Percentiles rank a stretch among this genome's conserved stretches.
Evolutionary conservation across 2,888 invertebrate species (phyloP).

Genomic region (Hanleya hanleyi): DNA sequence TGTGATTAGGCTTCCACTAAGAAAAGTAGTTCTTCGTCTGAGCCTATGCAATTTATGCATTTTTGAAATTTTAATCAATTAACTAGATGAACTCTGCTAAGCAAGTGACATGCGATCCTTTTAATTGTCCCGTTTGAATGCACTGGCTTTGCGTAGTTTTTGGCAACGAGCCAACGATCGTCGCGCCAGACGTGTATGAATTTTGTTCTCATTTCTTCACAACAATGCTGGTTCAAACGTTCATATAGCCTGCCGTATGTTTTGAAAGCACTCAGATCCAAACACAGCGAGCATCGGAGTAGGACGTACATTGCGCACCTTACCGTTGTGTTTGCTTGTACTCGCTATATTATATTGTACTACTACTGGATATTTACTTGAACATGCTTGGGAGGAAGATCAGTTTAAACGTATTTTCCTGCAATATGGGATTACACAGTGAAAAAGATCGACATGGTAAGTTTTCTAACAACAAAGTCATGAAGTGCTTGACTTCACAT

Average conservation of each 20-base stretch:
- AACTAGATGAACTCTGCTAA: neutral
- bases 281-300: neutral
- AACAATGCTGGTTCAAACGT: slow-evolving; percentile 10
- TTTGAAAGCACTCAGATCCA: neutral
- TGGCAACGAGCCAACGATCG: neutral
- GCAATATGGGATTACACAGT: slow-evolving; percentile 14
- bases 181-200: slow-evolving; percentile 1
- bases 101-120: neutral
- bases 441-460: slow-evolving; percentile 36
- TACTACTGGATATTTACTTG: neutral
- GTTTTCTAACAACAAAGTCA: no score
- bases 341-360: no score
- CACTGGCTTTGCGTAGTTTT: neutral
- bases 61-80: no score
- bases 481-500: no score
- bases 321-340: no score
- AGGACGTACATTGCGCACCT: neutral
- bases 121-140: neutral
- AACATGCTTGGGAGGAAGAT: slow-evolving; percentile 55
- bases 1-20: neutral
- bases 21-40: neutral
- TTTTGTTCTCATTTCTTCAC: neutral
- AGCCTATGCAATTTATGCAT: neutral
- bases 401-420: slow-evolving; percentile 35
- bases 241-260: neutral